Evolutionary conservation across 1,140 invertebrate genomes (phyloP).

Genomic region (Augochlora pura): DNA sequence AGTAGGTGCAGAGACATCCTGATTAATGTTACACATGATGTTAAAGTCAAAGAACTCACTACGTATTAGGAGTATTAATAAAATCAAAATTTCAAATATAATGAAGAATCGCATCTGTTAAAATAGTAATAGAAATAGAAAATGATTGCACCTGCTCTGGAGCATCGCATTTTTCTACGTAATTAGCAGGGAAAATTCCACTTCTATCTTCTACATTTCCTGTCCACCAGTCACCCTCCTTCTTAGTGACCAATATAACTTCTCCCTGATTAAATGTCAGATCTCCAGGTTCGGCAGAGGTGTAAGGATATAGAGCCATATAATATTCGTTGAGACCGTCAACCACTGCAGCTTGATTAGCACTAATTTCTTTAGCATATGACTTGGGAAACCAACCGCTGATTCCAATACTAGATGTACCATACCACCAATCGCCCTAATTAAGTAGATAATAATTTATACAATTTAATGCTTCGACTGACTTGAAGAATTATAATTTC

Average conservation of each 20-base stretch:
- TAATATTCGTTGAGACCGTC: conserved; percentile 85
- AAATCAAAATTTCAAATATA: background rate
- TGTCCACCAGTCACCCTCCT: conserved; percentile 99
- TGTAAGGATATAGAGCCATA: conserved; percentile 91
- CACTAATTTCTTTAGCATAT: conserved; percentile 82
- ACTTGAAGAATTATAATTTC: background rate
- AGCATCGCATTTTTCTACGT: conserved; percentile 86
- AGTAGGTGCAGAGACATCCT: conserved; percentile 44
- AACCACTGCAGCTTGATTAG: conserved; percentile 54
- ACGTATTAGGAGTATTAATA: background rate
- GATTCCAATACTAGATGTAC: conserved; percentile 78
- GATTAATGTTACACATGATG: conserved; percentile 13
- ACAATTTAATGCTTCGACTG: background rate
- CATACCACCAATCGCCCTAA: conserved; percentile 86
- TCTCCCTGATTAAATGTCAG: conserved; percentile 95
- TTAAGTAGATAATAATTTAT: conserved; percentile 32
- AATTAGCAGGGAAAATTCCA: conserved; percentile 98
- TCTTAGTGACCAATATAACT: conserved; percentile 91
- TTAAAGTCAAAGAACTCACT: background rate
- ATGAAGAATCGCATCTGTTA: conserved; percentile 1
- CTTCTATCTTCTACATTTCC: conserved; percentile 90
- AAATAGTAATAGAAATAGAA: background rate
- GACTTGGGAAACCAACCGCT: conserved; percentile 88
- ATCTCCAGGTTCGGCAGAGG: conserved; percentile 94
- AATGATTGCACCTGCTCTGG: conserved; percentile 71